Percentiles rank a stretch among this genome's conserved stretches.
Evolutionary conservation across 2,888 invertebrate species (phyloP).

Genomic region (Clanis bilineata): DNA sequence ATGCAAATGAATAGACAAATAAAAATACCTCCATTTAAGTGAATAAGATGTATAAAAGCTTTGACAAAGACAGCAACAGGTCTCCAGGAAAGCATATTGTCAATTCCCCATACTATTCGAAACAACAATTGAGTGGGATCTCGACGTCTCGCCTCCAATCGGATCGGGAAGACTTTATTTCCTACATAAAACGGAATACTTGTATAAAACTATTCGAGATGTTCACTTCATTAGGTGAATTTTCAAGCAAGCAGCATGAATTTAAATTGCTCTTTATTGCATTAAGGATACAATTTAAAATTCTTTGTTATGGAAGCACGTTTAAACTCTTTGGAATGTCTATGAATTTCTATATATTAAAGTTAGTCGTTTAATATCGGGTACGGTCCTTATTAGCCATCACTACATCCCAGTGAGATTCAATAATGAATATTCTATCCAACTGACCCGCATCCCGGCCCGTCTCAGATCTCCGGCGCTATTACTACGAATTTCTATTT

Average conservation of each 20-base stretch:
- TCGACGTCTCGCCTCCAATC: conserved; percentile 52
- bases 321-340: neutral
- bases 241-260: neutral
- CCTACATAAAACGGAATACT: conserved; percentile 42
- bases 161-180: conserved; percentile 52
- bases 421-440: conserved; percentile 50
- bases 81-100: conserved; percentile 52
- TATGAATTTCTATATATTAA: conserved; percentile 5
- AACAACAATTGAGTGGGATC: conserved; percentile 56
- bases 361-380: conserved; percentile 18
- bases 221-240: conserved; percentile 3
- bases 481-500: neutral
- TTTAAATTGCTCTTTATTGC: neutral
- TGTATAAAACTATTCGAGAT: conserved; percentile 28
- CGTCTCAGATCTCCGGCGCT: neutral
- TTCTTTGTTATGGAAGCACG: neutral
- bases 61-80: conserved; percentile 57
- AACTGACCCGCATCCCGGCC: conserved; percentile 30
- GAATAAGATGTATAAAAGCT: conserved; percentile 14
- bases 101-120: conserved; percentile 59
- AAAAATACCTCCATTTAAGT: neutral
- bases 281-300: neutral
- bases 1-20: neutral
- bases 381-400: conserved; percentile 19
- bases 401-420: conserved; percentile 28